phyloP scores from a whole-genome alignment of 2,888 invertebrate genomes.

The Nebria brevicollis region DNA sequence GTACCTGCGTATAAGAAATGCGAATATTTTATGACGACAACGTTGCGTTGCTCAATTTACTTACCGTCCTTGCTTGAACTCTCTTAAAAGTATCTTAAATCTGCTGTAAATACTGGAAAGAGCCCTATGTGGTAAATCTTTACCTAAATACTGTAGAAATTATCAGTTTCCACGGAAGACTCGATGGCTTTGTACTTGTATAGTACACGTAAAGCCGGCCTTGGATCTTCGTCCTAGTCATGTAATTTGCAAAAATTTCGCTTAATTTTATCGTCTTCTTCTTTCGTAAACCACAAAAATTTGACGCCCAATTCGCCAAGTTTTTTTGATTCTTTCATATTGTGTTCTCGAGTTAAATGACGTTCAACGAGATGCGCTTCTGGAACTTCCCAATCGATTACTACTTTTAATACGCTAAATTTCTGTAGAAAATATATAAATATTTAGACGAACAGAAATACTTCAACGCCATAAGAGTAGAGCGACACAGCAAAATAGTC shows the following conservation, averaged over 20 bases:
- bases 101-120: slow-evolving; percentile 30
- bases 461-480: too few relatives aligned
- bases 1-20: slow-evolving; percentile 12
- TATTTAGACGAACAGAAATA: too few relatives aligned
- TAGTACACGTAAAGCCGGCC: slow-evolving; percentile 10
- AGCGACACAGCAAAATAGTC: too few relatives aligned
- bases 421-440: too few relatives aligned
- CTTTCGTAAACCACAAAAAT: too few relatives aligned
- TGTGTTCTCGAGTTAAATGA: too few relatives aligned
- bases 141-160: slow-evolving; percentile 38
- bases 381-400: too few relatives aligned
- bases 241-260: slow-evolving; percentile 23
- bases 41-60: not conserved
- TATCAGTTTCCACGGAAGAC: slow-evolving; percentile 14
- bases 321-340: too few relatives aligned
- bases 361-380: too few relatives aligned
- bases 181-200: not conserved
- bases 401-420: too few relatives aligned
- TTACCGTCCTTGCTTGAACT: slow-evolving; percentile 30
- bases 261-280: too few relatives aligned
- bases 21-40: not conserved
- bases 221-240: slow-evolving; percentile 2
- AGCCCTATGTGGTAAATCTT: slow-evolving; percentile 26
- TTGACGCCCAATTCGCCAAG: too few relatives aligned
- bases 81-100: slow-evolving; percentile 15